phyloP scores from a whole-genome alignment of 2,113 vertebrate genomes.

The Saimiri boliviensis region DNA sequence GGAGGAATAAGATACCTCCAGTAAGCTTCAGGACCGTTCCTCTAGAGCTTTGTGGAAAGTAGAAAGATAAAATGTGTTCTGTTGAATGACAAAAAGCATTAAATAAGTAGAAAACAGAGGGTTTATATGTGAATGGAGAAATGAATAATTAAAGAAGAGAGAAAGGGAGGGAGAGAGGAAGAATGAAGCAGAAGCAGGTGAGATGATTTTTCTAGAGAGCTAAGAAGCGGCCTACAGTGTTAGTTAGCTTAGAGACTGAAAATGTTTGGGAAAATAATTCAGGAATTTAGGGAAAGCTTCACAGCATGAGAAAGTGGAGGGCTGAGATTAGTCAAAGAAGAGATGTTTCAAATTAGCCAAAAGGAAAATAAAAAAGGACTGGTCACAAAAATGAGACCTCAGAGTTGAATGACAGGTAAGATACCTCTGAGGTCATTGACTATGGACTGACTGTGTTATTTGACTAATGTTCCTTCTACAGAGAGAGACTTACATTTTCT shows the following conservation, averaged over 20 bases:
- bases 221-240: neutral
- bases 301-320: neutral
- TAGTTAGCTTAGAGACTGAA: neutral
- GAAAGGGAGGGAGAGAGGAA: neutral
- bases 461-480: neutral
- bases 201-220: neutral
- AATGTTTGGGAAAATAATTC: neutral
- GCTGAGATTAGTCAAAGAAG: neutral
- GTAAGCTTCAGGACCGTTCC: neutral
- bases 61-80: neutral
- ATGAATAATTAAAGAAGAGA: neutral
- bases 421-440: neutral
- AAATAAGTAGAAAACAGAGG: neutral
- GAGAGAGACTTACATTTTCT: neutral
- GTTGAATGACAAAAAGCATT: neutral
- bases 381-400: fast-evolving
- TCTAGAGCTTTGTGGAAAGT: neutral
- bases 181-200: neutral
- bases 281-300: neutral
- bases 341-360: neutral
- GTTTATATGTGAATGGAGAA: neutral
- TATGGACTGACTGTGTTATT: neutral
- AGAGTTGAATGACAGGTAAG: neutral
- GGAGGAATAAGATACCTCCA: neutral
- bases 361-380: neutral